These are phyloP conservation scores for Stenodera caucasica DNA, from an alignment of 2,888 invertebrate genomes.

Conservation along the genomic window DNA sequence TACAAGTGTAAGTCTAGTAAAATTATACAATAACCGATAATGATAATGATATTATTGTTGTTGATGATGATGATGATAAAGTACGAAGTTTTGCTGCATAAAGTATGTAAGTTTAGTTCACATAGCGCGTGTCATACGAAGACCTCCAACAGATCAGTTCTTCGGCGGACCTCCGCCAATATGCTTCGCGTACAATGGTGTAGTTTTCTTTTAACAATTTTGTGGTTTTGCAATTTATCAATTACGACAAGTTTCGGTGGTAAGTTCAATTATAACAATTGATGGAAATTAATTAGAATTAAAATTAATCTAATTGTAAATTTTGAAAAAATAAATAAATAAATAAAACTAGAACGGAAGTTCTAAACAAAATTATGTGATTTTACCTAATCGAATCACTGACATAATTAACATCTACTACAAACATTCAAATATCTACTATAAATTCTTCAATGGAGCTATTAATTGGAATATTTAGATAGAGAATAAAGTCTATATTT, in stretches of 20 bases:
- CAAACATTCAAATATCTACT: too few species aligned
- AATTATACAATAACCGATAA: conserved; percentile 9
- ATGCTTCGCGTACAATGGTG: conserved; percentile 49
- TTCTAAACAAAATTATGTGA: neutral
- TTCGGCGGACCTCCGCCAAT: conserved; percentile 50
- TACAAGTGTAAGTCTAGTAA: neutral
- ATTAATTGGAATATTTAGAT: too few species aligned
- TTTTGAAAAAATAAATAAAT: too few species aligned
- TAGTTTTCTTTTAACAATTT: conserved; percentile 34
- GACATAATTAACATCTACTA: too few species aligned
- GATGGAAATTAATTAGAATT: too few species aligned
- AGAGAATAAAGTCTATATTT: too few species aligned
- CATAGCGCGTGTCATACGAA: conserved; percentile 46
- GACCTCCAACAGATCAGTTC: conserved; percentile 50
- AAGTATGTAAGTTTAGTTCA: conserved; percentile 29
- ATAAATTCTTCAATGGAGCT: too few species aligned
- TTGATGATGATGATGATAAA: conserved; percentile 18
- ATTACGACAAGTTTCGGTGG: neutral
- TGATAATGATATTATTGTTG: neutral
- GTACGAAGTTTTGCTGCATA: conserved; percentile 23
- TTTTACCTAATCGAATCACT: too few species aligned
- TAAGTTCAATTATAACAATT: too few species aligned
- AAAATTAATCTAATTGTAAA: too few species aligned
- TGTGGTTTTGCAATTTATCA: conserved; percentile 27
- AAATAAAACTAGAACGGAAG: neutral